Percentiles rank a stretch among this genome's conserved stretches.
Conservation (phyloP, 2,888 invertebrate genomes). For the Odontocerum albicorne region DNA sequence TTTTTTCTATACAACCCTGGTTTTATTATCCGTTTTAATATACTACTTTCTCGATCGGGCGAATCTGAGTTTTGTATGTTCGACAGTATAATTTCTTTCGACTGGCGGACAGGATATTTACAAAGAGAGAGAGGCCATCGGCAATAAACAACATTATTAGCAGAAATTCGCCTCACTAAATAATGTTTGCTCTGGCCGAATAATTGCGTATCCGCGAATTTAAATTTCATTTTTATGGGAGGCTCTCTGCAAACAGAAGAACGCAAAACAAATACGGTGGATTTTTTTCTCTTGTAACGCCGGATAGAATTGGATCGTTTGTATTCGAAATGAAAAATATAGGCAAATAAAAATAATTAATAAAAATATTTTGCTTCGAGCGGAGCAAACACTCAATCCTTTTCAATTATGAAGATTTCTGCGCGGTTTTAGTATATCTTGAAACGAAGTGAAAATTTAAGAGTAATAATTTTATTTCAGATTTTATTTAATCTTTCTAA, state of each 20-base stretch:
- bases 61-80: background rate
- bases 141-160: conserved; percentile 27
- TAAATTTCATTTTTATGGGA: background rate
- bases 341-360: background rate
- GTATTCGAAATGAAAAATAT: background rate
- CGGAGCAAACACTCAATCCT: too few species aligned
- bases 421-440: too few species aligned
- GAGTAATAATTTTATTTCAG: too few species aligned
- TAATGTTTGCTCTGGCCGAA: background rate
- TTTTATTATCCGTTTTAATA: background rate
- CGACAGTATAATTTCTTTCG: conserved; percentile 27
- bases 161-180: conserved; percentile 7
- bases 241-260: background rate
- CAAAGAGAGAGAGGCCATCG: conserved; percentile 14
- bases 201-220: background rate
- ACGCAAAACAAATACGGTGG: background rate
- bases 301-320: background rate
- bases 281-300: background rate
- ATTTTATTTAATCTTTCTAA: too few species aligned
- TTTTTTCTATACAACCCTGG: background rate
- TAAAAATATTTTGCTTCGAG: too few species aligned
- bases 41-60: too few species aligned
- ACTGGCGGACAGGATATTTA: conserved; percentile 27
- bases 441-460: too few species aligned
- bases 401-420: too few species aligned